Base-by-base conservation (phyloP, 2,113 vertebrate species). In the Phalacrocorax pelagicus region DNA sequence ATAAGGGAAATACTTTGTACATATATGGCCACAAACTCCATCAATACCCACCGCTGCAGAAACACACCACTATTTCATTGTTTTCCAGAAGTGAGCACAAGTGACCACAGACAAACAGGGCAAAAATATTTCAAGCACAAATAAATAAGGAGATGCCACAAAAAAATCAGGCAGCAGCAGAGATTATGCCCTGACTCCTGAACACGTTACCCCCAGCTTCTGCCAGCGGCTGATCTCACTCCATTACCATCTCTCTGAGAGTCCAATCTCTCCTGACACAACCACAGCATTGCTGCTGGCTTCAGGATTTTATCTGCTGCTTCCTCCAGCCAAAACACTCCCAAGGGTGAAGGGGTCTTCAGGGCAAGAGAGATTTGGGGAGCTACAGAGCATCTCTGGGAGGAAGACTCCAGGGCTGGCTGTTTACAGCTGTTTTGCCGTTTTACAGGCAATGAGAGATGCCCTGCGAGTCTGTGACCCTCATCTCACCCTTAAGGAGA, bases 111-210 rank as follows among this genome's bases (percentile, higher is more conserved):
- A 61, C 46, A 66, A 63, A 38, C 7, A 26, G 23, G 36, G 46
- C 29, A 84, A 93, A 92, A 15, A 26, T 40, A 62, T 75, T 92
- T 81, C 69, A 88, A 95, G 51, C 47, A 46, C 81, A 93, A 89
- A 79, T 49, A 87, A 92, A 93, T 24, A 61, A 79, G 94, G 86
- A 85, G 62, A 83, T 93, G 80, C 51, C 89, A 82, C 79, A 91
- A 92, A 79, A 42, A 92, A 71, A 88, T 67, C 83, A 93, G 61
- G n/a, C 69, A 73, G 63, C 6, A 0, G 52, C 75, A 83, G 40
- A 59, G 81, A 86, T 59, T 54, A n/a, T 52, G 20, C 47, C 49
- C 66, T 36, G 69, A 73, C 23, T 90, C 42, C 73, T 40, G 29
- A 80, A 52, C 47, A 38, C 2, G 1, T 38, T 80, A 36, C 55